Conservation (phyloP, 2,797 vertebrate genomes). For the Tamandua tetradactyla region DNA sequence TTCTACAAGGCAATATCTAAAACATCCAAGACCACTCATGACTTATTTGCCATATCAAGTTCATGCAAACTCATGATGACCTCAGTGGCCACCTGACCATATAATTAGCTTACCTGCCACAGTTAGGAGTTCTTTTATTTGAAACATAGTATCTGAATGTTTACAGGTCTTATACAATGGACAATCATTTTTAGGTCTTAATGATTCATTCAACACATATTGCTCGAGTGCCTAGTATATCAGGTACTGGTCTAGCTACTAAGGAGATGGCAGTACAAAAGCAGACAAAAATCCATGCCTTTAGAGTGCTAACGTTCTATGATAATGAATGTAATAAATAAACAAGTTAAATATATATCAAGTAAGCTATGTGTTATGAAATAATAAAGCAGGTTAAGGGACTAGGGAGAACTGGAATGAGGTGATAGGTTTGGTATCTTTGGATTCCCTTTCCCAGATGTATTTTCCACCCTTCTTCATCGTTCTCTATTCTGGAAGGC, state of each 20-base stretch:
- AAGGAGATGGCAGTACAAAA: neutral
- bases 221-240: neutral
- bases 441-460: neutral
- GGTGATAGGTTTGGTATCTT: neutral
- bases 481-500: neutral
- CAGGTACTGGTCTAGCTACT: neutral
- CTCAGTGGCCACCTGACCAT: neutral
- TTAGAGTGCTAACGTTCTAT: neutral
- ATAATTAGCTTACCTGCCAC: neutral
- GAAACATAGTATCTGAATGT: neutral
- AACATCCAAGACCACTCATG: too few species aligned
- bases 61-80: neutral
- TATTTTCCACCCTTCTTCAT: neutral
- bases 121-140: neutral
- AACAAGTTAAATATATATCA: neutral
- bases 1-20: neutral
- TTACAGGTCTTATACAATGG: neutral
- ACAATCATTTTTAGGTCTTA: neutral
- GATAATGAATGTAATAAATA: neutral
- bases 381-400: neutral
- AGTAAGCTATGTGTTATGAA: neutral
- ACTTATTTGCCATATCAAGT: neutral
- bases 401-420: neutral
- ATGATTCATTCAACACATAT: neutral
- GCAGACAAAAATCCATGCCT: neutral